Evolutionary conservation across 2,113 vertebrate genomes (phyloP).

Genomic region (Tenrec ecaudatus): DNA sequence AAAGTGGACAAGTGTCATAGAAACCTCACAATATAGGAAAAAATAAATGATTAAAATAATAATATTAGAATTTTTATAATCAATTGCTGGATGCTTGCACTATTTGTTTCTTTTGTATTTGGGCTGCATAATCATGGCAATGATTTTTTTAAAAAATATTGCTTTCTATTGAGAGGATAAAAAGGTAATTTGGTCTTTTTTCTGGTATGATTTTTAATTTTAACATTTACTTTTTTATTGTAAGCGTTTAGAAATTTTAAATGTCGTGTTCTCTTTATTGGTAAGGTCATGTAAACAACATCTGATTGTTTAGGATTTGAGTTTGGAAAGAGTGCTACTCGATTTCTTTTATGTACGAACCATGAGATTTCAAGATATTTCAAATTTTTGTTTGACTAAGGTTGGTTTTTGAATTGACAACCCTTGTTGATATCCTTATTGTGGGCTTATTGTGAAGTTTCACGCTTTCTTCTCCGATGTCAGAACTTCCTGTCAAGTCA

Average conservation of each 20-base stretch:
- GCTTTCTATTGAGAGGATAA: constrained; percentile 2
- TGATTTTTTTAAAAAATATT: background rate
- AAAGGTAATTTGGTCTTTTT: constrained; percentile 36
- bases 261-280: background rate
- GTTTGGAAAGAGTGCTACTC: background rate
- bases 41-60: background rate
- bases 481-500: constrained; percentile 39
- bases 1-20: background rate
- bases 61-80: background rate
- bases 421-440: background rate
- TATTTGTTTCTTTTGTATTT: background rate
- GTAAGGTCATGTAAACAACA: background rate
- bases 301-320: constrained; percentile 34
- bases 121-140: background rate
- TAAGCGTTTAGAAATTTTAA: constrained; percentile 23
- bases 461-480: constrained; percentile 24
- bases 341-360: constrained; percentile 3
- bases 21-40: background rate
- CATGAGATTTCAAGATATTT: constrained; percentile 18
- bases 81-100: background rate
- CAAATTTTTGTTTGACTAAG: background rate
- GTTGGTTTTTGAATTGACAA: constrained; percentile 10
- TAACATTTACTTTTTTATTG: background rate
- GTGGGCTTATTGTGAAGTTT: background rate
- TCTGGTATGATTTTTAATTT: background rate